Conservation (phyloP, 2,113 vertebrate species). For the Acrocephalus kingi region DNA sequence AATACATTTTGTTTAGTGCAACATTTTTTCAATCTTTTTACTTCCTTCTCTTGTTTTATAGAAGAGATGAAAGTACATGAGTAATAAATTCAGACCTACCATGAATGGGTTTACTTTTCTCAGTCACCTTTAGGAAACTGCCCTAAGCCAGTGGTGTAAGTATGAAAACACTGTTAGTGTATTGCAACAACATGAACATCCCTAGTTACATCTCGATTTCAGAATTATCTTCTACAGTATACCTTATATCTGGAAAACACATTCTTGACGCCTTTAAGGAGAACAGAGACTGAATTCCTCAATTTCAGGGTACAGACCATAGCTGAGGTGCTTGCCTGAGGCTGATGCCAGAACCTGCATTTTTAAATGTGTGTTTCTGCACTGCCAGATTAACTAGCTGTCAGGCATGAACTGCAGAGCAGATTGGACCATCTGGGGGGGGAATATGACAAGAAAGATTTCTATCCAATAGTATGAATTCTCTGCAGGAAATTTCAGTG, state of each 20-base stretch:
- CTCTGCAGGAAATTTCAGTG: not conserved
- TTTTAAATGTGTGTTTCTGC: not conserved
- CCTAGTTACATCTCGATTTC: not conserved
- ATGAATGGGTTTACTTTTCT: not conserved
- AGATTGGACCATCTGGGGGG: constrained; percentile 24
- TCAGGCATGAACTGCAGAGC: not conserved
- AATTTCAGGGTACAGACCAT: not conserved
- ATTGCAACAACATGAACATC: not conserved
- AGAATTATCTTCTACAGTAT: not conserved
- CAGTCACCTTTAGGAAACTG: not conserved
- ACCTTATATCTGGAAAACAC: not conserved
- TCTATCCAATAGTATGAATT: not conserved
- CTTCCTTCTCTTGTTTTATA: not conserved
- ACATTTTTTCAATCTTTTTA: not conserved
- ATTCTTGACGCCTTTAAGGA: not conserved
- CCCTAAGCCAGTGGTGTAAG: not conserved
- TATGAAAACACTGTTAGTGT: not conserved
- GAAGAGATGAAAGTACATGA: not conserved
- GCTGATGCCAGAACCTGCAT: not conserved
- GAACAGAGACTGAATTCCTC: not conserved
- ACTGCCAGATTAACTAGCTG: not conserved
- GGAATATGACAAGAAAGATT: not conserved
- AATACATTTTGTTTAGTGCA: not conserved
- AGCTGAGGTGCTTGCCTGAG: not conserved
- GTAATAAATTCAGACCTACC: not conserved